Evolutionary conservation across 2,113 vertebrate genomes (phyloP), one percentile per base, ranked within the genome.

Genomic region (Gila orcuttii): DNA sequence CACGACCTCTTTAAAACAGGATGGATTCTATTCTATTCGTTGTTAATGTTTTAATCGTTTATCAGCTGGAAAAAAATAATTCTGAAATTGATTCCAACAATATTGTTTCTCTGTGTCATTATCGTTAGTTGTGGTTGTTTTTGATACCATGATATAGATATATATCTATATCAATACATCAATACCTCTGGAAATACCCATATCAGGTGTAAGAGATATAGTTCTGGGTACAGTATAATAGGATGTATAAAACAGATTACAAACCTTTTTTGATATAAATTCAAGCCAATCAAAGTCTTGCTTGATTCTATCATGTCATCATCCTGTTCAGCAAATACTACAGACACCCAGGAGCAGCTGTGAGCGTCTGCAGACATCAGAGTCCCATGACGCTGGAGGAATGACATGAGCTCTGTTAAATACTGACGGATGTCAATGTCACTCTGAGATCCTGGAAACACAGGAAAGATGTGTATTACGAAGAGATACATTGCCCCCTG

Each of bases 271-370:
- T 94, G 82, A 81, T 93, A 93, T 39, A 96, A 92, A 92, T 97
- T 96, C 85, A 97, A 90, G 45, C 90, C 85, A 25, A 98, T 80
- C 21, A 94, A 91, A 10, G 94, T 92, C 85, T 93, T 97, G 87
- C 96, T 94, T n/a, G 97, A 96, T 90, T 99, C 97, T 88, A 98
- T 93, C 96, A 99, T 95, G 90, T 99, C 97, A 79, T 99, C 98
- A 0, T 99, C 98, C 92, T 99, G 98, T 64, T 99, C 98, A 62
- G 95, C 94, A 82, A 99, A 98, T 85, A 97, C 90, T 88, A 93
- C 80, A 28, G 94, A 95, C 79, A 97, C 85, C 96, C 96, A 98
- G 83, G 92, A 93, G 92, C 98, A 99, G 1, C 57, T 86, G 90
- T 97, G 95, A 13, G 75, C 60, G 73, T 50, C 68, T 6, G 86